These are phyloP conservation scores for Lasioglossum villosulum DNA, from an alignment of 2,888 invertebrate genomes.

Conservation along the genomic window DNA sequence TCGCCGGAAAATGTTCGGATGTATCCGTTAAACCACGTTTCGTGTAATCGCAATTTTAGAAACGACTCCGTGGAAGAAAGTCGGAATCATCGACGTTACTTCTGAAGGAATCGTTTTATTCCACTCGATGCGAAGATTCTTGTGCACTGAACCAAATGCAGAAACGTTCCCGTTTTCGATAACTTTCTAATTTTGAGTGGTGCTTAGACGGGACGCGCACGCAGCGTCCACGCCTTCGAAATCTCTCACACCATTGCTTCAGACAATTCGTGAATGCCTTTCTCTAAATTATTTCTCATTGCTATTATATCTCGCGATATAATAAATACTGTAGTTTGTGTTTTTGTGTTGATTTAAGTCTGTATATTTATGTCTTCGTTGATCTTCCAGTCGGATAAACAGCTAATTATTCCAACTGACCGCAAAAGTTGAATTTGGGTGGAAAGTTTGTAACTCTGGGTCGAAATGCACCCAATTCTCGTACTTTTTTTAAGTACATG, in stretches of 20 bases:
- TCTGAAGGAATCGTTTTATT: conserved; percentile 33
- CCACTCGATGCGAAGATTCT: conserved; percentile 38
- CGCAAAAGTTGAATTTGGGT: background rate
- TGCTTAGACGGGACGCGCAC: conserved; percentile 7
- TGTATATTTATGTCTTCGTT: background rate
- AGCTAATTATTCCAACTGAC: background rate
- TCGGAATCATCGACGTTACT: conserved; percentile 1
- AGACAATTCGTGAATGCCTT: background rate
- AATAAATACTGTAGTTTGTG: background rate
- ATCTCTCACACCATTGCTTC: background rate
- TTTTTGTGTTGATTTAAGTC: background rate
- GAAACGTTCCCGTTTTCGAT: conserved; percentile 58
- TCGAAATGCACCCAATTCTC: background rate
- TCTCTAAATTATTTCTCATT: background rate
- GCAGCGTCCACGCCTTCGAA: background rate
- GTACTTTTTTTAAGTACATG: background rate
- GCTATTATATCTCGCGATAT: background rate
- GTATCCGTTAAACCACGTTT: background rate
- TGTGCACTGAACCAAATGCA: conserved; percentile 61
- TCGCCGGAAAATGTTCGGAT: background rate
- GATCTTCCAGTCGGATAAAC: background rate
- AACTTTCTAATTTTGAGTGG: conserved; percentile 58
- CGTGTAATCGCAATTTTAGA: background rate
- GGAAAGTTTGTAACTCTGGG: background rate
- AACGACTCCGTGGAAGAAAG: conserved; percentile 18